Base-by-base conservation (phyloP, 2,797 vertebrate genomes). In the Coranthus polyacanthus region DNA sequence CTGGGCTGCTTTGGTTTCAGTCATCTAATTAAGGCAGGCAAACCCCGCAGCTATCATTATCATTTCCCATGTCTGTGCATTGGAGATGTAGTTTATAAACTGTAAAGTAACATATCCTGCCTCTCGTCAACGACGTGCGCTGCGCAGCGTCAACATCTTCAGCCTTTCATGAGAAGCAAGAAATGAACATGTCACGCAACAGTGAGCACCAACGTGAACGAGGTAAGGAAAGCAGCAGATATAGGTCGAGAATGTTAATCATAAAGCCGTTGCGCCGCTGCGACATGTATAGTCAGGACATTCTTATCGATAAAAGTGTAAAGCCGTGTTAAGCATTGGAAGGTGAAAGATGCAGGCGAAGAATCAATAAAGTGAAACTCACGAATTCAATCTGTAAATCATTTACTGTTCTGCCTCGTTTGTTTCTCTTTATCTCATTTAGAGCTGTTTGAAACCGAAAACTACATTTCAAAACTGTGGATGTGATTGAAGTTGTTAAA, bases 131-230 rank as follows among this genome's bases (percentile, higher is more conserved):
- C 2, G 63, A 56, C 38, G 32, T 32, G 52, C 34, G 4, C 56
- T 64, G 43, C 7, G 37, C 21, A 44, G 50, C 55, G 37, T 66
- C 71, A 72, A 53, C 47, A 37, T 78, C 63, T 45, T 58, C 38
- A 61, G 52, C 57, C 64, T 44, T 55, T 77, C 69, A 63, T 47
- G 62, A 78, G 61, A 77, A 70, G 68, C 45, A 54, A 56, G 32
- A 52, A 46, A 59, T 76, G 61, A 75, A 43, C 64, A 39, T 65
- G 47, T n/a, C n/a, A n/a, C n/a, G n/a, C n/a, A n/a, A n/a, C n/a
- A n/a, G n/a, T 65, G 49, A 64, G 63, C 62, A 43, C 39, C 42
- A 51, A 58, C 49, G n/a, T 10, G 21, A 56, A 39, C 21, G 9
- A 22, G 57, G n/a, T n/a, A n/a, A n/a, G n/a, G 16, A 16, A n/a